Evolutionary conservation across 2,113 vertebrate genomes (phyloP).

Genomic region (Tursiops truncatus): DNA sequence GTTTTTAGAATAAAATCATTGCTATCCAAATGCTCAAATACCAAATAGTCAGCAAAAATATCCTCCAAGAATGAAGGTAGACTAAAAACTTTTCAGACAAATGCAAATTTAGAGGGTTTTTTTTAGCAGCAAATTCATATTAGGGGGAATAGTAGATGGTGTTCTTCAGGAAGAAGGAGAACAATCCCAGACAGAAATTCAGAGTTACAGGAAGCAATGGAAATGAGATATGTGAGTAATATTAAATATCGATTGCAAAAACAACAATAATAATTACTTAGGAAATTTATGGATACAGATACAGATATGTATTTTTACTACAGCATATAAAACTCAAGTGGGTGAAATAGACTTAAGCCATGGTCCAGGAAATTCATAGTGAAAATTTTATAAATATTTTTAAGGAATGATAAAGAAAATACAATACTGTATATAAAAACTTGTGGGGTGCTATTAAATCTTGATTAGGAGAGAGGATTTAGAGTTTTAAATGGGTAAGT

Average conservation of each 20-base stretch:
- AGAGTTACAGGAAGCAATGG: neutral
- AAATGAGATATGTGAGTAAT: neutral
- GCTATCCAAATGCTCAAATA: neutral
- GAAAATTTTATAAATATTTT: neutral
- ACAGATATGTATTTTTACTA: neutral
- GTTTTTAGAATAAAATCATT: neutral
- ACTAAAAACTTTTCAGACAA: neutral
- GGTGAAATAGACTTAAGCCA: neutral
- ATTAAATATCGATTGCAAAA: neutral
- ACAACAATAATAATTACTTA: neutral
- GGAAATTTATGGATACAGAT: neutral
- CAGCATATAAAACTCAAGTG: neutral
- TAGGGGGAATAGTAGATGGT: neutral
- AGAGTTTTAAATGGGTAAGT: neutral
- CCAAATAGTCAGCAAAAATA: neutral
- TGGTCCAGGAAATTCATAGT: neutral
- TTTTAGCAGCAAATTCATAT: neutral
- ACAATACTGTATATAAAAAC: neutral
- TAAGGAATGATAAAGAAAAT: neutral
- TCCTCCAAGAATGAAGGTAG: neutral
- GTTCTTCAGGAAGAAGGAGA: neutral
- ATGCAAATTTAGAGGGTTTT: neutral
- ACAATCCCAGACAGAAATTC: neutral
- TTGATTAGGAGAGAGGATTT: neutral
- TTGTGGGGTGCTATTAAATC: neutral